A percentile compares a stretch with the other conserved stretches of the same genome.
Evolutionary conservation across 1,140 invertebrate species (phyloP).

Genomic region (Caenorhabditis tropicalis): DNA sequence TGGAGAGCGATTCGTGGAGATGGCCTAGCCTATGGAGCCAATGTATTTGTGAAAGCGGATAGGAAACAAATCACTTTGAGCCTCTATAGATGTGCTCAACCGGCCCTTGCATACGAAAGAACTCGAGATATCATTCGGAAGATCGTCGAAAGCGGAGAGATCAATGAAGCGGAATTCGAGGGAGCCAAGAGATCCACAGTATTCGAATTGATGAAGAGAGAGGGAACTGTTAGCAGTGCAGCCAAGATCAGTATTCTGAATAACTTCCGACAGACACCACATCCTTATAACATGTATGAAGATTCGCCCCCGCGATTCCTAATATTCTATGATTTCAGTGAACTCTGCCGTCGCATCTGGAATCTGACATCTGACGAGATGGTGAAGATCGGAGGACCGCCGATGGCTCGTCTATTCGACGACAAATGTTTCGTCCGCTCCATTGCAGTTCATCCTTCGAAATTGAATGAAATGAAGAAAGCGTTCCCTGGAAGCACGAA

Average conservation of each 20-base stretch:
- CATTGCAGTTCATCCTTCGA: constrained; percentile 57
- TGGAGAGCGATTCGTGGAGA: constrained; percentile 84
- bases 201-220: constrained; percentile 83
- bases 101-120: constrained; percentile 81
- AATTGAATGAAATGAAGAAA: constrained; percentile 53
- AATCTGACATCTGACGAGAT: constrained; percentile 52
- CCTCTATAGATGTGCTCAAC: constrained; percentile 81
- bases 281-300: constrained; percentile 78
- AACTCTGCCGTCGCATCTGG: constrained; percentile 55
- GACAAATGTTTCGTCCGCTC: constrained; percentile 46
- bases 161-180: constrained; percentile 81
- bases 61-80: constrained; percentile 77
- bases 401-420: constrained; percentile 51
- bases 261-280: constrained; percentile 79
- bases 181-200: constrained; percentile 84
- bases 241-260: constrained; percentile 79
- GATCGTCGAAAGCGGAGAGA: constrained; percentile 77
- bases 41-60: constrained; percentile 76
- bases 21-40: constrained; percentile 84
- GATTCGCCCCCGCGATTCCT: not conserved
- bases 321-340: constrained; percentile 23
- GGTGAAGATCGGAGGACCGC: constrained; percentile 51
- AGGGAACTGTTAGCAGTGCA: constrained; percentile 81
- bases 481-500: constrained; percentile 47
- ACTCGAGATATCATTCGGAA: constrained; percentile 79